phyloP scores from a whole-genome alignment of 1,140 invertebrate genomes.

The Stegodyphus mimosarum region DNA sequence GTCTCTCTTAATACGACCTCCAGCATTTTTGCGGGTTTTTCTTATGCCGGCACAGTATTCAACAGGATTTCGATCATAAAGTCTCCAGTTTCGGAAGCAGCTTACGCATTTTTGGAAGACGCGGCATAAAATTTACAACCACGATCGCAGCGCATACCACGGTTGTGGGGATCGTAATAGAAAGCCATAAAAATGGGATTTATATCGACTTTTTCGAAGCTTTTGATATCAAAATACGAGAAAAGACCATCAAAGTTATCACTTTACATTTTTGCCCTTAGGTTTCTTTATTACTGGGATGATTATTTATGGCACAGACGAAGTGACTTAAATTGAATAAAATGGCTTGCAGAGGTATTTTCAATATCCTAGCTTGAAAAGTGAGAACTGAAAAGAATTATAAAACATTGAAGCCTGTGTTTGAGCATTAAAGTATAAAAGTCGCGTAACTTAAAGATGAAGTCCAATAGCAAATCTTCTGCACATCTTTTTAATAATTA shows the following conservation, averaged over 20 bases:
- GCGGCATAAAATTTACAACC: not conserved
- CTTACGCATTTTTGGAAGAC: too few relatives aligned
- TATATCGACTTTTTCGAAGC: not conserved
- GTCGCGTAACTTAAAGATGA: too few relatives aligned
- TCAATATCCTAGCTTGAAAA: too few relatives aligned
- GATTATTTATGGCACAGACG: not conserved
- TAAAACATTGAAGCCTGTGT: too few relatives aligned
- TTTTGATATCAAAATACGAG: conserved; percentile 1
- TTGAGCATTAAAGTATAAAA: too few relatives aligned
- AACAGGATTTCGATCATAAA: conserved; percentile 13
- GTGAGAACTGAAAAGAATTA: too few relatives aligned
- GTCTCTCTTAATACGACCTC: too few relatives aligned
- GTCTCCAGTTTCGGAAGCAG: not conserved
- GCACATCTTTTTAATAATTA: too few relatives aligned
- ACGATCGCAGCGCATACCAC: too few relatives aligned
- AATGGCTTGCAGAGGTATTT: too few relatives aligned
- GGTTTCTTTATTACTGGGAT: conserved; percentile 1
- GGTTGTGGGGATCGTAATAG: conserved; percentile 9
- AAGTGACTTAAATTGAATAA: not conserved
- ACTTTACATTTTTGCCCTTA: conserved; percentile 22
- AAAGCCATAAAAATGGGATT: conserved; percentile 4
- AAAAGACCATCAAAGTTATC: conserved; percentile 14
- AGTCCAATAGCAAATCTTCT: too few relatives aligned
- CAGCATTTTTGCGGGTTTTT: too few relatives aligned
- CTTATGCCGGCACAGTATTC: not conserved